A percentile compares a stretch with the other conserved stretches of the same genome.
phyloP scores from a whole-genome alignment of 2,113 vertebrate genomes.

The Phrynosoma platyrhinos region DNA sequence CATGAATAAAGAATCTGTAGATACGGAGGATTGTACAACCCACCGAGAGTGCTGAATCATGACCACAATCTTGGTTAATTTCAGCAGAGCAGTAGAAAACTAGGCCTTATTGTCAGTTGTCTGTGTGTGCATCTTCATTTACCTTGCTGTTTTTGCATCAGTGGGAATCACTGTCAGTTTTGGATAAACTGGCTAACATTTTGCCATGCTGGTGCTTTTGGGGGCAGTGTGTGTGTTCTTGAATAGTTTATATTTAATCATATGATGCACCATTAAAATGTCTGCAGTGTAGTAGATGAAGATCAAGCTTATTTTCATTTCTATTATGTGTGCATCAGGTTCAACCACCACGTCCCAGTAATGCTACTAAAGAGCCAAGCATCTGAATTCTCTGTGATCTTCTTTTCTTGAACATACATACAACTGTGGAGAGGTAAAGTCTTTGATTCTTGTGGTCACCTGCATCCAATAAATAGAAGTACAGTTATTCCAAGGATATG shows the following conservation, averaged over 20 bases:
- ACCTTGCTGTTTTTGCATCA: not conserved
- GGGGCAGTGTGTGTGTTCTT: not conserved
- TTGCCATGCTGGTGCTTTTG: not conserved
- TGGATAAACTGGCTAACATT: not conserved
- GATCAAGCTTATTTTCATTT: not conserved
- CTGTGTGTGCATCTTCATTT: not conserved
- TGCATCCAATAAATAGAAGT: not conserved
- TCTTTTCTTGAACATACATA: fast-evolving
- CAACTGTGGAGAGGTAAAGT: not conserved
- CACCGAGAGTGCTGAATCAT: not conserved
- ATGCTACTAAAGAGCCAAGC: not conserved
- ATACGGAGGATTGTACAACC: no score
- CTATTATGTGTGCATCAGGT: not conserved
- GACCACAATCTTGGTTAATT: not conserved
- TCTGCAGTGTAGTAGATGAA: not conserved
- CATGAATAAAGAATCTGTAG: no score
- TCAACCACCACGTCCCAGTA: not conserved
- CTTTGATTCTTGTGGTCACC: not conserved
- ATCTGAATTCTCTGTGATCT: fast-evolving
- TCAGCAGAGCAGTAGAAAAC: not conserved
- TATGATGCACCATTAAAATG: not conserved
- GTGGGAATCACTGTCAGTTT: not conserved
- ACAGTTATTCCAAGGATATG: not conserved
- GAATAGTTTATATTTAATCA: constrained; percentile 2
- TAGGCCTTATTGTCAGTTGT: not conserved